Percentiles rank a stretch among this genome's conserved stretches.
Conservation (phyloP, 2,797 vertebrate genomes). For the Gymnopithys bicolor region DNA sequence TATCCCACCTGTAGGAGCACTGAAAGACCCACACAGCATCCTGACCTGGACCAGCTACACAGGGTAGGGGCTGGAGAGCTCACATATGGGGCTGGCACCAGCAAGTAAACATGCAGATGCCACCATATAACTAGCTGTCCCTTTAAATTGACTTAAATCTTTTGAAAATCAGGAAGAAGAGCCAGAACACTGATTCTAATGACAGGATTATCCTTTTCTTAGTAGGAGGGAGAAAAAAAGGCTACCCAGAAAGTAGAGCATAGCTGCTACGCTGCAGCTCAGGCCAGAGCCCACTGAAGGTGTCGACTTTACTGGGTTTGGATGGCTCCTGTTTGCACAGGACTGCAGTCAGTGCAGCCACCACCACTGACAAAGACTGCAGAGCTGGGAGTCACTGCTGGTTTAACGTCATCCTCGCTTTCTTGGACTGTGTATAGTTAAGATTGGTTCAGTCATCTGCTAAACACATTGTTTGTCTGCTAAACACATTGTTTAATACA, state of each 20-base stretch:
- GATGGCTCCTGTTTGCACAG: background rate
- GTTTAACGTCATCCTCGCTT: background rate
- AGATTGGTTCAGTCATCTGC: background rate
- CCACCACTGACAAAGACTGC: background rate
- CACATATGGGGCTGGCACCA: background rate
- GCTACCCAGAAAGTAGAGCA: background rate
- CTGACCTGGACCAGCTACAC: background rate
- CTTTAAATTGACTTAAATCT: background rate
- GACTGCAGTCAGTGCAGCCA: background rate
- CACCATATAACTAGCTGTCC: background rate
- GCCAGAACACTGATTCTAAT: background rate
- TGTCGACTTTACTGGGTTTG: background rate
- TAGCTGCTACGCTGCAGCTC: background rate
- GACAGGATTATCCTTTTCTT: background rate
- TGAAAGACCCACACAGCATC: background rate
- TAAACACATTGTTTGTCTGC: background rate
- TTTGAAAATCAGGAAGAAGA: background rate
- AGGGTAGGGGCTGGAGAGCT: background rate
- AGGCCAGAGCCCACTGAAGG: background rate
- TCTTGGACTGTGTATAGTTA: background rate
- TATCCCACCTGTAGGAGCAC: background rate
- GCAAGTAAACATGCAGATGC: background rate
- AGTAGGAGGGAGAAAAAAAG: background rate
- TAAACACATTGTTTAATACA: background rate
- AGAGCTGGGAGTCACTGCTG: background rate